Conservation (phyloP, 2,888 invertebrate genomes). For the Mystacides longicornis region DNA sequence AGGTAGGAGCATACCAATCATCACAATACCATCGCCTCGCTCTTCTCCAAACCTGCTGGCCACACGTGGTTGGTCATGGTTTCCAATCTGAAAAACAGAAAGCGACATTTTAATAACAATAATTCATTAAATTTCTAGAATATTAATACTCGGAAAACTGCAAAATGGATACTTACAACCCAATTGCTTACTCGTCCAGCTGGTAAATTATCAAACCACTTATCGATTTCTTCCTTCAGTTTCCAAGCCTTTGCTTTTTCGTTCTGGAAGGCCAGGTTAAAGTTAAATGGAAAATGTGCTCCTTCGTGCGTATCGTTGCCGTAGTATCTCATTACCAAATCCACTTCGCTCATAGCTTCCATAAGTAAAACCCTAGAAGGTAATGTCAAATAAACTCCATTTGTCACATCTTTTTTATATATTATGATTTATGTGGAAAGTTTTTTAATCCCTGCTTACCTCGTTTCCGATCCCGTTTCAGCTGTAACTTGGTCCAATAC, state of each 20-base stretch:
- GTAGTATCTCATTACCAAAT: conserved; percentile 43
- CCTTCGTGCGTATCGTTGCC: conserved; percentile 39
- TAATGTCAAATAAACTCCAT: background rate
- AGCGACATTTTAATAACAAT: background rate
- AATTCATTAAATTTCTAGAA: background rate
- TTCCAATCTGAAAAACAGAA: conserved; percentile 33
- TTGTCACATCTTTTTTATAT: background rate
- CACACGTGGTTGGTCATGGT: conserved; percentile 39
- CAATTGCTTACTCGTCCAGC: conserved; percentile 42
- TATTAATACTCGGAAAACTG: too few species aligned
- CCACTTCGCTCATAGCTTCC: conserved; percentile 43
- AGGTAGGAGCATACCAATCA: conserved; percentile 50
- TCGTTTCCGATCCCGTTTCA: conserved; percentile 29
- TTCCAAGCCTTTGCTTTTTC: conserved; percentile 37
- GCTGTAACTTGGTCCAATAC: conserved; percentile 39
- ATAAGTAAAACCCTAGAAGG: conserved; percentile 40
- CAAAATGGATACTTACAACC: conserved; percentile 39
- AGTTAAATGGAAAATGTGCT: conserved; percentile 52
- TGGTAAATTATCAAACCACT: conserved; percentile 43
- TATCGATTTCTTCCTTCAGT: conserved; percentile 35
- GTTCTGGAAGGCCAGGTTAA: conserved; percentile 36
- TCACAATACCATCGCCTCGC: conserved; percentile 44
- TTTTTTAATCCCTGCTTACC: conserved; percentile 4
- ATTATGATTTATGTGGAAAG: background rate
- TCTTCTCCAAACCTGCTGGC: conserved; percentile 38